These are phyloP conservation scores for Spatula versicolor DNA, from an alignment of 2,797 vertebrate genomes.

Conservation along the genomic window DNA sequence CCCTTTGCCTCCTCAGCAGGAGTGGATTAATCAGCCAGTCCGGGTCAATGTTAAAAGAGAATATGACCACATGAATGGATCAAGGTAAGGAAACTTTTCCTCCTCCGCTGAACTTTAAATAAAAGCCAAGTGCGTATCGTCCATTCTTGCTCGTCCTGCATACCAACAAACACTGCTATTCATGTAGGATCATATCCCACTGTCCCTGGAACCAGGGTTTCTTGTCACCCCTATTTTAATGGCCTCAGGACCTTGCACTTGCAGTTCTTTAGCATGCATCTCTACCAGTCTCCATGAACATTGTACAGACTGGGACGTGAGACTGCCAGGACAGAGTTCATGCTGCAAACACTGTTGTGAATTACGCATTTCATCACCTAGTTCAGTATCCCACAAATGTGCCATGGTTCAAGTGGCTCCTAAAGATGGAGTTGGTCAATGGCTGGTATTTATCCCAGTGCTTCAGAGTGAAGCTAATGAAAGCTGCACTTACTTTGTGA, in stretches of 20 bases:
- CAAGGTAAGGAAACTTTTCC: constrained; percentile 84
- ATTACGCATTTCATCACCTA: neutral
- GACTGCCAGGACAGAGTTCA: neutral
- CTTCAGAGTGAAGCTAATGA: neutral
- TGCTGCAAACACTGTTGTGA: neutral
- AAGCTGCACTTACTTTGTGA: neutral
- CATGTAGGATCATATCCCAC: fast-evolving
- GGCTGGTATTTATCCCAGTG: neutral
- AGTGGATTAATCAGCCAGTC: constrained; percentile 95
- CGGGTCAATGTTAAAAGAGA: constrained; percentile 96
- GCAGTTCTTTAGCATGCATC: neutral
- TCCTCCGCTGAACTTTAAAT: neutral
- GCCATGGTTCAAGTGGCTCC: neutral
- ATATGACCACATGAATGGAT: constrained; percentile 98
- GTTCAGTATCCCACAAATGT: neutral
- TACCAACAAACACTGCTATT: neutral
- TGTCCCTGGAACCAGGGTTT: neutral
- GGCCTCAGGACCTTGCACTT: neutral
- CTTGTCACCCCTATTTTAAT: neutral
- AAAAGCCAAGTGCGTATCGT: fast-evolving
- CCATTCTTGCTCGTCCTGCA: fast-evolving
- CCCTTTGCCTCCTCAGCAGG: constrained; percentile 93
- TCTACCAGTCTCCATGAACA: fast-evolving
- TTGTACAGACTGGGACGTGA: neutral
- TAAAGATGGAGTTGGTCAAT: neutral